Conservation (phyloP, 2,888 invertebrate species). For the Orchesellides sinensis region DNA sequence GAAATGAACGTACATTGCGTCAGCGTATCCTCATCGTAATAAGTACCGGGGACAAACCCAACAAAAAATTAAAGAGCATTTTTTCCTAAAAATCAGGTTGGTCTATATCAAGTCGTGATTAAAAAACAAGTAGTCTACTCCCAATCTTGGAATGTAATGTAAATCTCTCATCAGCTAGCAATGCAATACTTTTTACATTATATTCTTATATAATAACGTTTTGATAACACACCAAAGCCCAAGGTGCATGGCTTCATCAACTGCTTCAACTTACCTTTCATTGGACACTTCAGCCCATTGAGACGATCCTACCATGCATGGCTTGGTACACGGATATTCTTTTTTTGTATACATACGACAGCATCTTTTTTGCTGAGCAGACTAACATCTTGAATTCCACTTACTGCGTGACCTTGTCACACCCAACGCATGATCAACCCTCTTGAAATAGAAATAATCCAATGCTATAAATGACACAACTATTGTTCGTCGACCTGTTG, state of each 20-base stretch:
- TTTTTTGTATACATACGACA: neutral
- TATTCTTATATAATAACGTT: neutral
- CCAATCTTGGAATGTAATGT: conserved; percentile 39
- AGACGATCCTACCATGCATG: neutral
- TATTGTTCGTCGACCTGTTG: too few relatives aligned
- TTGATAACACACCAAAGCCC: neutral
- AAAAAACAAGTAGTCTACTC: too few relatives aligned
- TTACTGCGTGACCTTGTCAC: conserved; percentile 54
- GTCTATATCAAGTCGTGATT: too few relatives aligned
- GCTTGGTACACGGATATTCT: conserved; percentile 12
- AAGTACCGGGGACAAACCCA: too few relatives aligned
- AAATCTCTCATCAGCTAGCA: neutral
- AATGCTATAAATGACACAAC: too few relatives aligned
- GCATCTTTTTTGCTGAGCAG: neutral
- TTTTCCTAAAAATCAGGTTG: too few relatives aligned
- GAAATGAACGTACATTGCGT: too few relatives aligned
- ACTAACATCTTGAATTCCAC: neutral
- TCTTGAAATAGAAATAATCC: conserved; percentile 56
- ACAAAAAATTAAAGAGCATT: too few relatives aligned
- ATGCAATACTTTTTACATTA: neutral
- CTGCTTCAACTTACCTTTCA: neutral
- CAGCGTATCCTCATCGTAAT: too few relatives aligned
- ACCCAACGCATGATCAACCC: conserved; percentile 63
- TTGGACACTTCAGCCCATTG: neutral
- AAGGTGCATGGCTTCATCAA: neutral